Percentiles rank a stretch among this genome's conserved stretches.
phyloP scores from a whole-genome alignment of 2,888 invertebrate species.

The Eudasyphora cyanicolor region DNA sequence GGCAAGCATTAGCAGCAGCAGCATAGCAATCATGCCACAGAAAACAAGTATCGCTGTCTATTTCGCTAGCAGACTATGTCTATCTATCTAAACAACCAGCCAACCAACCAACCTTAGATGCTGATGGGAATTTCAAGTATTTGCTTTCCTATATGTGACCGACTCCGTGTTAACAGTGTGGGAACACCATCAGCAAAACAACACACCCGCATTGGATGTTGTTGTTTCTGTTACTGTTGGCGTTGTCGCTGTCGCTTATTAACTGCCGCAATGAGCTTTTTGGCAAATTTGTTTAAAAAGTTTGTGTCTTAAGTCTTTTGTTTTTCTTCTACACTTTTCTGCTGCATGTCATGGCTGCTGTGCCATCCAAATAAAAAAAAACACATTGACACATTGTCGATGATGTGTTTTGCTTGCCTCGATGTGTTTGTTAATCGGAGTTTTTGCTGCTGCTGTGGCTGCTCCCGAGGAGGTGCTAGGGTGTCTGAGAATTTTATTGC shows the following conservation, averaged over 20 bases:
- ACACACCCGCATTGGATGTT: constrained; percentile 66
- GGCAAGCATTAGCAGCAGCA: too few relatives aligned
- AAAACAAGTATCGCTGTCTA: constrained; percentile 18
- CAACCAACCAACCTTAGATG: constrained; percentile 56
- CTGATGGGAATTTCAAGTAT: constrained; percentile 63
- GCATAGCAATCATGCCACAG: background rate
- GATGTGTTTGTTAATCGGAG: background rate
- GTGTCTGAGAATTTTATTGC: constrained; percentile 27
- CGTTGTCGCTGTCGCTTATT: constrained; percentile 61
- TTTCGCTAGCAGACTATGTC: background rate
- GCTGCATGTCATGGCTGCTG: constrained; percentile 12
- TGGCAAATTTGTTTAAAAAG: constrained; percentile 63
- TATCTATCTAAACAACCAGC: background rate
- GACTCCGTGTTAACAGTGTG: constrained; percentile 58
- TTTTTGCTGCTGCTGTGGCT: background rate
- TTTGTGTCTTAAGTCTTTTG: constrained; percentile 28
- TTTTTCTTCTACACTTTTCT: constrained; percentile 26
- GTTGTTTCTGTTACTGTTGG: too few relatives aligned
- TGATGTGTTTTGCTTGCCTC: background rate
- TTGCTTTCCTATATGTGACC: constrained; percentile 35
- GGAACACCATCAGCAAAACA: constrained; percentile 65
- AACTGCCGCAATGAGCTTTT: constrained; percentile 55
- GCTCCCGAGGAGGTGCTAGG: background rate
- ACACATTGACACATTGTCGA: constrained; percentile 11
- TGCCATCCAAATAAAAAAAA: too few relatives aligned